Conservation (phyloP, 2,888 invertebrate genomes). For the Xestoiulus laeticollis region DNA sequence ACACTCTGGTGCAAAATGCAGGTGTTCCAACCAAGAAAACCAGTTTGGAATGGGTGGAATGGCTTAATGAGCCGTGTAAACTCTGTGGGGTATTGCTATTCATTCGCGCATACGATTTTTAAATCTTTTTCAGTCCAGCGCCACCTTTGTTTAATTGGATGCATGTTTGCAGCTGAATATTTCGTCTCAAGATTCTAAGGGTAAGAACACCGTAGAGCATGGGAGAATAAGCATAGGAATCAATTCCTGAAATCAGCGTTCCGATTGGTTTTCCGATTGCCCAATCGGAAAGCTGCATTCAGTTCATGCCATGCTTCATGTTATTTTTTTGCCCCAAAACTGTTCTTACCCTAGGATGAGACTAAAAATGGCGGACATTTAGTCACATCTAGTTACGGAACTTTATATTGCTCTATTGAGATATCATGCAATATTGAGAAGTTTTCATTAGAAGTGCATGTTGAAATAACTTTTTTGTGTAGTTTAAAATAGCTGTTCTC, state of each 20-base stretch:
- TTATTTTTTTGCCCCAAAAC: no score
- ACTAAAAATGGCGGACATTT: background rate
- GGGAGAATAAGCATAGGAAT: no score
- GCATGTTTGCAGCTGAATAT: background rate
- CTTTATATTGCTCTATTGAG: no score
- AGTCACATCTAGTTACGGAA: no score
- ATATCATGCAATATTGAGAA: no score
- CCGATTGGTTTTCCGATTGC: no score
- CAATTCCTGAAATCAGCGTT: no score
- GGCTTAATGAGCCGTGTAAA: background rate
- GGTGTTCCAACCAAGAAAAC: background rate
- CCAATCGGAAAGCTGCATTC: no score
- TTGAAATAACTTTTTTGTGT: background rate
- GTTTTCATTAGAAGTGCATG: no score
- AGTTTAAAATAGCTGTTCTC: background rate
- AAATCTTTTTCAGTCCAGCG: background rate
- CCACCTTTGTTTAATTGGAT: background rate
- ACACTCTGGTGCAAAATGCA: background rate
- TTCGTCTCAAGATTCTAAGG: background rate
- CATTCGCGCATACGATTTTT: background rate
- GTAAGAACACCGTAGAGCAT: no score
- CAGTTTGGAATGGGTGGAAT: background rate
- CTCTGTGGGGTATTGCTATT: background rate
- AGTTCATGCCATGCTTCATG: no score
- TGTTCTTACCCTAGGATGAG: no score